Conservation (phyloP, 2,113 vertebrate genomes). For the Solea senegalensis region DNA sequence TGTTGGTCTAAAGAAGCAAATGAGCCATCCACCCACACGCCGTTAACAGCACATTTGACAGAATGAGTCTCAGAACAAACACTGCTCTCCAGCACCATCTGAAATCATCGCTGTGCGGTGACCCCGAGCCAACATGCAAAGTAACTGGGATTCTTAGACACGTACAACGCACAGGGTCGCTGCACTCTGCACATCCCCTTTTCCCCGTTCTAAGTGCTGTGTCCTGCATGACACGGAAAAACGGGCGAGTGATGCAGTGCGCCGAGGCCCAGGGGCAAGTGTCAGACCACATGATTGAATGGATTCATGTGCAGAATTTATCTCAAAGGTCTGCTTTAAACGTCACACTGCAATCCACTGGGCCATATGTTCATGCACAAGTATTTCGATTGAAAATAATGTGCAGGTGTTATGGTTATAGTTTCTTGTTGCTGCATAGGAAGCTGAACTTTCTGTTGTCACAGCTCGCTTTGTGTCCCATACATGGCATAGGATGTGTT, state of each 20-base stretch:
- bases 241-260: conserved; percentile 68
- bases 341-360: conserved; percentile 27
- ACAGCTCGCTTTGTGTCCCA: conserved; percentile 21
- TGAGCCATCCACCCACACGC: conserved; percentile 34
- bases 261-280: conserved; percentile 63
- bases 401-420: background rate
- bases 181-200: conserved; percentile 43
- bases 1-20: conserved; percentile 47
- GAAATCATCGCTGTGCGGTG: conserved; percentile 36
- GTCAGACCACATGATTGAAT: conserved; percentile 70
- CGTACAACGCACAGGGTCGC: conserved; percentile 15
- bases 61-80: conserved; percentile 39
- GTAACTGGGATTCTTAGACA: conserved; percentile 34
- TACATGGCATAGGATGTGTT: conserved; percentile 61
- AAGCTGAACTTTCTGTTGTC: conserved; percentile 43
- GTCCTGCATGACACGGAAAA: conserved; percentile 67
- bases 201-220: conserved; percentile 41
- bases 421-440: conserved; percentile 8
- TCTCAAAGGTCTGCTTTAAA: conserved; percentile 59
- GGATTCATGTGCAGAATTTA: conserved; percentile 67
- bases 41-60: conserved; percentile 40
- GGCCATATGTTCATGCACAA: conserved; percentile 26
- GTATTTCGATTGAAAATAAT: background rate
- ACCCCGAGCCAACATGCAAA: conserved; percentile 40
- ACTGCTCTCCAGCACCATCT: conserved; percentile 35